These are phyloP conservation scores for Monarcha castaneiventris DNA, from an alignment of 2,113 vertebrate species.

Conservation along the genomic window DNA sequence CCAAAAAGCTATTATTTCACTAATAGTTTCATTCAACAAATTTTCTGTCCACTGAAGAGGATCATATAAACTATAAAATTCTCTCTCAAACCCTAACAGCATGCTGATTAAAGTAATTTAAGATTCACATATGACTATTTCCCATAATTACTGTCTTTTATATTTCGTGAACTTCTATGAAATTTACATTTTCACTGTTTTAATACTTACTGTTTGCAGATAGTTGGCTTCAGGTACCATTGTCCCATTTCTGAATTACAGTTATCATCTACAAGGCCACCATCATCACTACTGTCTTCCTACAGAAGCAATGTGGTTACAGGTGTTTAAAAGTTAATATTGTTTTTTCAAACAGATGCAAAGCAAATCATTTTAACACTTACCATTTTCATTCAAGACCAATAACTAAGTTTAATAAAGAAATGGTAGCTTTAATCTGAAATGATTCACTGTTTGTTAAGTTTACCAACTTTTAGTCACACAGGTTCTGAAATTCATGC, in stretches of 20 bases:
- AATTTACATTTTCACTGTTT: not conserved
- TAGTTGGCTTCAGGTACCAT: constrained; percentile 78
- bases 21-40: not conserved
- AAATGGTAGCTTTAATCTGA: not conserved
- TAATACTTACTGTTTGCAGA: constrained; percentile 91
- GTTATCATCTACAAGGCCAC: constrained; percentile 82
- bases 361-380: not conserved
- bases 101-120: not conserved
- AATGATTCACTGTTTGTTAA: not conserved
- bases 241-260: constrained; percentile 78
- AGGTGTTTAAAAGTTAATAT: not conserved
- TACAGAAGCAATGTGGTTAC: constrained; percentile 52
- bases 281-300: constrained; percentile 95
- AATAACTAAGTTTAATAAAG: not conserved
- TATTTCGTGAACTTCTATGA: not conserved
- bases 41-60: not conserved
- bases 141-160: not conserved
- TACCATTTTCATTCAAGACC: not conserved
- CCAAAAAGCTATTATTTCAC: not conserved
- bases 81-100: not conserved
- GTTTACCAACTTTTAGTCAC: not conserved
- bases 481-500: not conserved
- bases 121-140: not conserved
- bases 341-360: not conserved
- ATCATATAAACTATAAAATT: not conserved